Conservation (phyloP, 1,140 invertebrate genomes). For the Lepidurus packardi region DNA sequence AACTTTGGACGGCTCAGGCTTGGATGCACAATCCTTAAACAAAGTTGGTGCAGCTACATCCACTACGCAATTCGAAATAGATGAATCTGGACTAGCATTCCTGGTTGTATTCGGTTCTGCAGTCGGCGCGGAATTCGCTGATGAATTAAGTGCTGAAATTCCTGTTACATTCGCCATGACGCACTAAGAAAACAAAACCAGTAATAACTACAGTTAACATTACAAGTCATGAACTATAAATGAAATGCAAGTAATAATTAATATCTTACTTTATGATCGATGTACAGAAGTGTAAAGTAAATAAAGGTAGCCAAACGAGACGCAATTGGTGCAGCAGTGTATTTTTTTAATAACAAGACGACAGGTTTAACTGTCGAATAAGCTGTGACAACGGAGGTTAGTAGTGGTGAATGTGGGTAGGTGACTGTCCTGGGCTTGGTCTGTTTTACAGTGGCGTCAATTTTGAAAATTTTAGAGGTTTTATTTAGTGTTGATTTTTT, state of each 20-base stretch:
- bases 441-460: too few relatives aligned
- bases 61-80: neutral
- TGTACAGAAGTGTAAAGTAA: neutral
- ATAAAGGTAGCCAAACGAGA: neutral
- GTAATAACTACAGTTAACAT: neutral
- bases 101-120: conserved; percentile 4
- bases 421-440: too few relatives aligned
- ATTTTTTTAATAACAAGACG: neutral
- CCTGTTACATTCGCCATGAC: neutral
- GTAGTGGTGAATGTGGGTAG: too few relatives aligned
- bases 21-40: neutral
- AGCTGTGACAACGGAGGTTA: too few relatives aligned
- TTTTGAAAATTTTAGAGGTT: too few relatives aligned
- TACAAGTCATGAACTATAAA: neutral
- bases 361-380: too few relatives aligned
- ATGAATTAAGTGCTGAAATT: neutral
- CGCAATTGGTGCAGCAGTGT: neutral
- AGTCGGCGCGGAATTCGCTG: neutral
- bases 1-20: neutral
- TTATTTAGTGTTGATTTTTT: too few relatives aligned
- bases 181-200: neutral
- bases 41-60: neutral
- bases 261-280: neutral
- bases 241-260: neutral
- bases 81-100: conserved; percentile 5